Conservation (phyloP, 2,113 vertebrate genomes). For the Lasiurus cinereus region DNA sequence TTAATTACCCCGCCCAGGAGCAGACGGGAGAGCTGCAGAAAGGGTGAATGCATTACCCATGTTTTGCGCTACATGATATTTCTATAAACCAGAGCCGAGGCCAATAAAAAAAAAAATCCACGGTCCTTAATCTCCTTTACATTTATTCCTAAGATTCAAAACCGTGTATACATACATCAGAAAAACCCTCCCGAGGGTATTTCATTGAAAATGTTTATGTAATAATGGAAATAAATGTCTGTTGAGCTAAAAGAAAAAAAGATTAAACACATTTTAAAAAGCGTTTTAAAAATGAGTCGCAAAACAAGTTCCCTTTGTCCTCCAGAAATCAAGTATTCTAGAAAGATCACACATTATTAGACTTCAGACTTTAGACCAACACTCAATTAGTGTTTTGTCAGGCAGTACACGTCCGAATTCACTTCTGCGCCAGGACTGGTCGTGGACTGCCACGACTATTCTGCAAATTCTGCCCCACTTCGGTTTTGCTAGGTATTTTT, state of each 20-base stretch:
- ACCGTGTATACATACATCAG: conserved; percentile 64
- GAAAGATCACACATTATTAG: conserved; percentile 67
- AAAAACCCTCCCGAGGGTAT: conserved; percentile 62
- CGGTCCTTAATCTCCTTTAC: conserved; percentile 77
- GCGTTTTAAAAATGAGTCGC: conserved; percentile 72
- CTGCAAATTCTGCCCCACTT: conserved; percentile 76
- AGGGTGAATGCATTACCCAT: conserved; percentile 62
- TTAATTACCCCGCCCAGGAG: conserved; percentile 34
- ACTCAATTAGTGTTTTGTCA: conserved; percentile 80
- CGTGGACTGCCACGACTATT: conserved; percentile 75
- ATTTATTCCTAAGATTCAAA: conserved; percentile 75
- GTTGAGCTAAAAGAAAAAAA: conserved; percentile 46
- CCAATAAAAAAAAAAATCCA: not conserved
- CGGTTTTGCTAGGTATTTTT: not conserved
- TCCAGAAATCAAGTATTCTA: conserved; percentile 75
- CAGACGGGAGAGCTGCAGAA: conserved; percentile 62
- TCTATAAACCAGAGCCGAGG: conserved; percentile 71
- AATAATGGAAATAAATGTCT: conserved; percentile 77
- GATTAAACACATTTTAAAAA: conserved; percentile 74
- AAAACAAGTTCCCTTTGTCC: conserved; percentile 57
- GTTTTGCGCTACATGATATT: conserved; percentile 67
- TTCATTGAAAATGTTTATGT: conserved; percentile 80
- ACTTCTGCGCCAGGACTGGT: conserved; percentile 67
- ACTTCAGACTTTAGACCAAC: conserved; percentile 77
- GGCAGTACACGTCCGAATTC: conserved; percentile 65